These are phyloP conservation scores for Leucoraja erinaceus DNA, from an alignment of 2,113 vertebrate genomes.

Conservation along the genomic window DNA sequence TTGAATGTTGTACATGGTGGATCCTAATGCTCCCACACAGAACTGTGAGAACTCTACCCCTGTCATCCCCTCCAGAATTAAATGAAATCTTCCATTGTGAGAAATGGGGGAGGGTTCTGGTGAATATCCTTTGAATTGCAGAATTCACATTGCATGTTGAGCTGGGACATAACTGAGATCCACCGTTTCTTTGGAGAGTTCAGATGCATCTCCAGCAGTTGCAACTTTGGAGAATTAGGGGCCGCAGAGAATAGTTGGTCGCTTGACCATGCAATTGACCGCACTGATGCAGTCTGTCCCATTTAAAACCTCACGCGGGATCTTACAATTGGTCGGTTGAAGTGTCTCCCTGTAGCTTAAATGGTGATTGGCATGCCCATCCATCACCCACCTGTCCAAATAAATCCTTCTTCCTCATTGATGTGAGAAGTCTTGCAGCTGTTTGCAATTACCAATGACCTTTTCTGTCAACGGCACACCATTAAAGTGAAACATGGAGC, in stretches of 20 bases:
- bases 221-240: neutral
- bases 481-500: neutral
- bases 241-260: neutral
- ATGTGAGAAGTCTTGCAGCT: neutral
- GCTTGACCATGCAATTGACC: no score
- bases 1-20: neutral
- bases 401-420: neutral
- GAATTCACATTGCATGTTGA: no score
- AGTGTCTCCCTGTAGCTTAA: neutral
- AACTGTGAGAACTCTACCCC: neutral
- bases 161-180: no score
- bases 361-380: neutral
- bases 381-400: neutral
- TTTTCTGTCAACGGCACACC: neutral
- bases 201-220: neutral
- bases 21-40: slow-evolving; percentile 4
- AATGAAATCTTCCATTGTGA: neutral
- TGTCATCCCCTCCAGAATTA: neutral
- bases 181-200: no score
- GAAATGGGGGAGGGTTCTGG: no score
- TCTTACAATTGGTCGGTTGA: neutral
- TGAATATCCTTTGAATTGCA: no score
- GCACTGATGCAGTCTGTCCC: neutral
- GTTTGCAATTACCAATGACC: neutral
- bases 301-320: neutral